Conservation (phyloP, 2,113 vertebrate genomes). For the Pithys albifrons region DNA sequence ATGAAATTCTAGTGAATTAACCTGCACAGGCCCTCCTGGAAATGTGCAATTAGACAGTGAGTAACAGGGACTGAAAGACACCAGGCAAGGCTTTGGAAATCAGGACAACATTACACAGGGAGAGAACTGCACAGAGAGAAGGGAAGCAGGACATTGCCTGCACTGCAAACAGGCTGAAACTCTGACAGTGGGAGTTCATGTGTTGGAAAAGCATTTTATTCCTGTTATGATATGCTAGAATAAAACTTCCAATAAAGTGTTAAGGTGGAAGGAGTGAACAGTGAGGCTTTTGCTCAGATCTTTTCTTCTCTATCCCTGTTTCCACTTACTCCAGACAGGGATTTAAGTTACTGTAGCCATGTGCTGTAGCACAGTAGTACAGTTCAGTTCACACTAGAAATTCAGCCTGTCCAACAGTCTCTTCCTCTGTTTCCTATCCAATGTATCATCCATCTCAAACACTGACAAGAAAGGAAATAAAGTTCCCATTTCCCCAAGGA, state of each 20-base stretch:
- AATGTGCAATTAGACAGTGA: neutral
- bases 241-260: neutral
- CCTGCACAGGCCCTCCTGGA: neutral
- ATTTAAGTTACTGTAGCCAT: neutral
- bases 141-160: neutral
- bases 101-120: neutral
- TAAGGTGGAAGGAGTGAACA: neutral
- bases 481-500: neutral
- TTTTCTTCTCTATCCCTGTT: neutral
- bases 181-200: accelerated
- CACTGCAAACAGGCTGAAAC: neutral
- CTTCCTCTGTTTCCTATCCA: neutral
- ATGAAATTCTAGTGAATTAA: neutral
- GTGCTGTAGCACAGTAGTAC: accelerated
- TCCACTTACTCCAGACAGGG: neutral
- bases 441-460: neutral
- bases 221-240: neutral
- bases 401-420: neutral
- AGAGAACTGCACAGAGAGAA: neutral
- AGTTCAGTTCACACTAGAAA: neutral
- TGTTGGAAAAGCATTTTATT: accelerated
- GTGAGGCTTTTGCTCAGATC: neutral
- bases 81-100: neutral
- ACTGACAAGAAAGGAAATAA: neutral
- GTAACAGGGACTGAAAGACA: neutral